Evolutionary conservation across 2,797 vertebrate species (phyloP).

Genomic region (Phoxinus dragarum): DNA sequence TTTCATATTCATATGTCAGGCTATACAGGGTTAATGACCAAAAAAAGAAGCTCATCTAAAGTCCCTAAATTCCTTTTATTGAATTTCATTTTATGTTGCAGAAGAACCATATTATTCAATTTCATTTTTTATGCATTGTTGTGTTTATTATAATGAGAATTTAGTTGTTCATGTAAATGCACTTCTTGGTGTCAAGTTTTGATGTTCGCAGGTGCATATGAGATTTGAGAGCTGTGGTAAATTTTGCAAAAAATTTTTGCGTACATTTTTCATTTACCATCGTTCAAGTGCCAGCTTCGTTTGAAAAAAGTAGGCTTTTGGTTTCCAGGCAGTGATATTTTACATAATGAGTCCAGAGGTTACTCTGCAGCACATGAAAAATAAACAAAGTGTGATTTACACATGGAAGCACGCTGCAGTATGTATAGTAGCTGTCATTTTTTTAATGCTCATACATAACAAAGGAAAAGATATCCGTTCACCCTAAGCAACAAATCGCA

Average conservation of each 20-base stretch:
- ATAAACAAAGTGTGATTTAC: slow-evolving; percentile 19
- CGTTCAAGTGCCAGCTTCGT: background rate
- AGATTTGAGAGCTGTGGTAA: background rate
- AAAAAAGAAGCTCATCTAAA: background rate
- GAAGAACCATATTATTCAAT: background rate
- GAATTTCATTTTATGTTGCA: background rate
- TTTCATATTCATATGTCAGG: background rate
- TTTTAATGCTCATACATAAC: background rate
- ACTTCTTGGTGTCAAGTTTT: background rate
- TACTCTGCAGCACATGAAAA: slow-evolving; percentile 8
- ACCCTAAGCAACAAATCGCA: background rate
- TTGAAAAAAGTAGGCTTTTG: background rate
- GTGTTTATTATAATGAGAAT: background rate
- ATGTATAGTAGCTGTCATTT: background rate
- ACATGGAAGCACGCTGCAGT: background rate
- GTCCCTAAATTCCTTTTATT: background rate
- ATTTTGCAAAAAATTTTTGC: background rate
- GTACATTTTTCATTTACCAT: background rate
- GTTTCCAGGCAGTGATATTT: slow-evolving; percentile 25
- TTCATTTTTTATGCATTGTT: background rate
- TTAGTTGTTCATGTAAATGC: background rate
- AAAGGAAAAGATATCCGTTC: background rate
- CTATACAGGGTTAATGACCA: background rate
- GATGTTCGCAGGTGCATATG: background rate
- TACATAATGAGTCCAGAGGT: slow-evolving; percentile 39